Conservation (phyloP, 2,797 vertebrate species). For the Myiotriccus ornatus region DNA sequence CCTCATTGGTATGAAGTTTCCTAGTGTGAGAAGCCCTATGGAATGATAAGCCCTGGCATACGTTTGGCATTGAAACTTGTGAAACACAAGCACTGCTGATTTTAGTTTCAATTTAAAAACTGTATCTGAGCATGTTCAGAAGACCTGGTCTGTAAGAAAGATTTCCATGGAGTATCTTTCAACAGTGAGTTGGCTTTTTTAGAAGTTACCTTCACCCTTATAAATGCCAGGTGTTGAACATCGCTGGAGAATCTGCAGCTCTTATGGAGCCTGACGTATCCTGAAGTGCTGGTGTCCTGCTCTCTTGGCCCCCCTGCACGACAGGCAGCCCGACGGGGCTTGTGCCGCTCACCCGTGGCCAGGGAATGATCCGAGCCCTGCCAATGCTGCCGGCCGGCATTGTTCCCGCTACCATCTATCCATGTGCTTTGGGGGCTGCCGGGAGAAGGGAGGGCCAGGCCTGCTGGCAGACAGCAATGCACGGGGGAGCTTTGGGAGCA, state of each 20-base stretch:
- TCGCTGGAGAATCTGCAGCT: neutral
- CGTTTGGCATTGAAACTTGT: neutral
- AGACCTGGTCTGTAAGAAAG: neutral
- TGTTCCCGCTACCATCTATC: rapidly evolving
- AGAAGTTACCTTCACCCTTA: neutral
- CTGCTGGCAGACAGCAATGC: rapidly evolving
- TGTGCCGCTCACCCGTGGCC: rapidly evolving
- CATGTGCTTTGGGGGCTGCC: rapidly evolving
- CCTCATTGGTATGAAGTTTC: neutral
- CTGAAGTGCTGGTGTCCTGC: rapidly evolving
- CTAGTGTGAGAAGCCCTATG: neutral
- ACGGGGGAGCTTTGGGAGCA: neutral
- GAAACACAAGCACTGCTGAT: neutral
- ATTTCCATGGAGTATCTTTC: neutral
- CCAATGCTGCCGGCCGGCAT: neutral
- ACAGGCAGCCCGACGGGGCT: rapidly evolving
- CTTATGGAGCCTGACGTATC: rapidly evolving
- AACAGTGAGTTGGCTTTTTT: neutral
- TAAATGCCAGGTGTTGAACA: neutral
- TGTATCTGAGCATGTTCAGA: neutral
- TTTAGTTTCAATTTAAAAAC: neutral
- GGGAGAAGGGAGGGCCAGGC: neutral
- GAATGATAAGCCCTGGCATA: neutral
- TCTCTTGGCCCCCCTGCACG: rapidly evolving
- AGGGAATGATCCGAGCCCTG: rapidly evolving